Percentiles rank a stretch among this genome's conserved stretches.
phyloP scores from a whole-genome alignment of 2,888 invertebrate species.

The Odontomyia ornata region DNA sequence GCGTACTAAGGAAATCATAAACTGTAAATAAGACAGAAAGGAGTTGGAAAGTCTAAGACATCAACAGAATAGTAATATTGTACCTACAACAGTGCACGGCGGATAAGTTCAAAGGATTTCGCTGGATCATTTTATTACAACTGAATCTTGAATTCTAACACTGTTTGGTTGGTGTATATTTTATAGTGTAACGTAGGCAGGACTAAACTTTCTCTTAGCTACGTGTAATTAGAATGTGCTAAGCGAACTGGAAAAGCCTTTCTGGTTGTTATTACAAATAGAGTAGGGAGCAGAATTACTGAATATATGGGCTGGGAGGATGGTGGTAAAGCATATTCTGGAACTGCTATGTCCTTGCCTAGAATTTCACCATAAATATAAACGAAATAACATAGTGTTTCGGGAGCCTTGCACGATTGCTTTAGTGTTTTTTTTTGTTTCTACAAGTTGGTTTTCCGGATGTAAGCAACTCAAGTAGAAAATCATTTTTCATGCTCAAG shows the following conservation, averaged over 20 bases:
- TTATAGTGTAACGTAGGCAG: too few relatives aligned
- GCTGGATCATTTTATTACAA: slow-evolving; percentile 18
- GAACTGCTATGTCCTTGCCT: too few relatives aligned
- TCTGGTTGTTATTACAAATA: background rate
- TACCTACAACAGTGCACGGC: too few relatives aligned
- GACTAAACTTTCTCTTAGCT: background rate
- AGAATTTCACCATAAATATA: too few relatives aligned
- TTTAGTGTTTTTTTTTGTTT: background rate
- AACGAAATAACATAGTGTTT: background rate
- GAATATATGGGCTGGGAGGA: background rate
- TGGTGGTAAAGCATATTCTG: too few relatives aligned
- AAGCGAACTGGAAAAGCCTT: slow-evolving; percentile 31
- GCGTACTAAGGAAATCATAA: background rate
- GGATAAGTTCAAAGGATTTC: background rate
- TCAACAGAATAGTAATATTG: background rate
- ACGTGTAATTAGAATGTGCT: slow-evolving; percentile 21
- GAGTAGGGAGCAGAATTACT: background rate
- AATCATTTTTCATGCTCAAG: slow-evolving; percentile 30
- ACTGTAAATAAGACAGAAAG: background rate
- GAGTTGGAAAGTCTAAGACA: background rate
- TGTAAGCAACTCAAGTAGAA: background rate
- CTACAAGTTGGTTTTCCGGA: background rate
- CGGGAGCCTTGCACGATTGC: background rate
- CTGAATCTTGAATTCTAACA: too few relatives aligned
- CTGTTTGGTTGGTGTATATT: too few relatives aligned